Evolutionary conservation across 2,888 invertebrate species (phyloP).

Genomic region (Platyscelio sp.): DNA sequence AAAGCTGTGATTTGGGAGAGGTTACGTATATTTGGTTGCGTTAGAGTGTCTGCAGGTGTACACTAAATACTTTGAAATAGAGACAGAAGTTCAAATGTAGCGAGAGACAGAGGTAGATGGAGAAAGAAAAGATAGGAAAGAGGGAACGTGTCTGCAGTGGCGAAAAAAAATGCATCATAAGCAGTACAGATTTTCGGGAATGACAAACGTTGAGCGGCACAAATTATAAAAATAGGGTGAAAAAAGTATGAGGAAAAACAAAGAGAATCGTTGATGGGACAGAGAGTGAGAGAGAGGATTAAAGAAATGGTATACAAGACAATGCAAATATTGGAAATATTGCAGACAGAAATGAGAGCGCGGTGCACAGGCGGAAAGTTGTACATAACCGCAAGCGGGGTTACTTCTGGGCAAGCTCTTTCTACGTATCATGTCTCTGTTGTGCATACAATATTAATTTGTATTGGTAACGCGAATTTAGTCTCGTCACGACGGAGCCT

Average conservation of each 20-base stretch:
- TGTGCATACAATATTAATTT: slow-evolving; percentile 60
- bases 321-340: slow-evolving; percentile 53
- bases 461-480: slow-evolving; percentile 66
- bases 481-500: slow-evolving; percentile 79
- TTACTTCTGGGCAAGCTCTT: slow-evolving; percentile 80
- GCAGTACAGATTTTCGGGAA: slow-evolving; percentile 53
- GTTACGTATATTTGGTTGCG: slow-evolving; percentile 78
- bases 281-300: slow-evolving; percentile 13
- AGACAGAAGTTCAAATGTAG: too few species aligned
- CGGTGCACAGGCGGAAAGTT: slow-evolving; percentile 74
- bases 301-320: slow-evolving; percentile 47
- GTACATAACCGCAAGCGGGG: slow-evolving; percentile 83
- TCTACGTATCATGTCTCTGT: slow-evolving; percentile 67
- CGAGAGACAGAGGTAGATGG: slow-evolving; percentile 24
- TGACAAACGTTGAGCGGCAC: slow-evolving; percentile 44
- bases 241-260: slow-evolving; percentile 44
- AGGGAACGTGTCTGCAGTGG: slow-evolving; percentile 26
- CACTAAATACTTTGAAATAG: slow-evolving; percentile 74
- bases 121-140: slow-evolving; percentile 4
- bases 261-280: neutral
- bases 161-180: slow-evolving; percentile 60
- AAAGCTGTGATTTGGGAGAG: slow-evolving; percentile 65
- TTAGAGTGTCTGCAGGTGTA: slow-evolving; percentile 78
- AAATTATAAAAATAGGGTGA: slow-evolving; percentile 58
- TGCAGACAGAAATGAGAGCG: slow-evolving; percentile 50